Conservation (phyloP, 2,888 invertebrate genomes). For the Parnassius orleans region DNA sequence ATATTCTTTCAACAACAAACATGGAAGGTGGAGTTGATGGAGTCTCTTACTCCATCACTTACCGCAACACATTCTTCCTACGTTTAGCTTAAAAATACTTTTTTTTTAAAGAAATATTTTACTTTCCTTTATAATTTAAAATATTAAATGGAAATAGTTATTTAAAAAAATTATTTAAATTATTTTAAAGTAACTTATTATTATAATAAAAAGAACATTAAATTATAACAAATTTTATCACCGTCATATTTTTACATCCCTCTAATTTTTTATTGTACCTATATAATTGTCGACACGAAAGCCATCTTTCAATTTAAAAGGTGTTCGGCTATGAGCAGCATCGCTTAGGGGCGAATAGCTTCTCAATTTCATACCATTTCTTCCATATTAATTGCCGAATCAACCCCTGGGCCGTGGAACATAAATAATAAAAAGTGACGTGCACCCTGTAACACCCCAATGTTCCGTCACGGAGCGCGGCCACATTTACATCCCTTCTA, state of each 20-base stretch:
- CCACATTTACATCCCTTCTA: conserved; percentile 52
- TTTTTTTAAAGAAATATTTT: too few relatives aligned
- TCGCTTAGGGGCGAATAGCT: conserved; percentile 13
- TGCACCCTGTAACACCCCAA: conserved; percentile 7
- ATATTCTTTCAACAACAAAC: too few relatives aligned
- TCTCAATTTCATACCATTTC: conserved; percentile 22
- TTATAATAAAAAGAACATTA: background rate
- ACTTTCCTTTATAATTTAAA: too few relatives aligned
- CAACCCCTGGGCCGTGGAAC: conserved; percentile 35
- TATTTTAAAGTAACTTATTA: too few relatives aligned
- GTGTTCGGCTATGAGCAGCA: conserved; percentile 6
- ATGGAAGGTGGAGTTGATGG: too few relatives aligned
- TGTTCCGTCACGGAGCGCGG: conserved; percentile 29
- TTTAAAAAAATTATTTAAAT: too few relatives aligned
- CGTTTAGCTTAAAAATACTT: too few relatives aligned
- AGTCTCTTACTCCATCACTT: too few relatives aligned
- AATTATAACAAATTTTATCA: conserved; percentile 1
- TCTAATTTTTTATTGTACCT: background rate
- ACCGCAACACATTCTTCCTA: too few relatives aligned
- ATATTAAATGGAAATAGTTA: too few relatives aligned
- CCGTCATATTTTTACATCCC: background rate
- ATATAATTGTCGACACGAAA: background rate
- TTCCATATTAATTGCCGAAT: conserved; percentile 38
- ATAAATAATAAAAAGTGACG: conserved; percentile 37
- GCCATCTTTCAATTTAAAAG: conserved; percentile 14